A percentile compares a stretch with the other conserved stretches of the same genome.
These are phyloP conservation scores for Dione juno DNA, from an alignment of 2,888 invertebrate genomes.

Conservation along the genomic window DNA sequence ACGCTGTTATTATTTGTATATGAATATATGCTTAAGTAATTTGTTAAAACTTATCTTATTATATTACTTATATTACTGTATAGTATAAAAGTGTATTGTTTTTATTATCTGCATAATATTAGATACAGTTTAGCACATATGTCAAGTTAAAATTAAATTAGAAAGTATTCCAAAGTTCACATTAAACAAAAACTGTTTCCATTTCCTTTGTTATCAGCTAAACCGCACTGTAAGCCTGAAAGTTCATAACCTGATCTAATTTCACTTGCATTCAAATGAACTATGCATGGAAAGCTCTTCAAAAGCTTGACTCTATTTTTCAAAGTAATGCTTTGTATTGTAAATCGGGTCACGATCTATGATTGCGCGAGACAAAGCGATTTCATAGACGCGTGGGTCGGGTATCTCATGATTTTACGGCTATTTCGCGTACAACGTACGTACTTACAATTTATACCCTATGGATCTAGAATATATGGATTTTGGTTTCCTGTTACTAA, in stretches of 20 bases:
- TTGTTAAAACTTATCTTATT: too few species aligned
- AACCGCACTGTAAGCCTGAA: constrained; percentile 17
- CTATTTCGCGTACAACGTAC: constrained; percentile 7
- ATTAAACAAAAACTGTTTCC: constrained; percentile 10
- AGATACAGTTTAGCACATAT: too few species aligned
- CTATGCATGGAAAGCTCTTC: constrained; percentile 34
- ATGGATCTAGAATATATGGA: not conserved
- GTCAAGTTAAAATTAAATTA: not conserved
- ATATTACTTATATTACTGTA: too few species aligned
- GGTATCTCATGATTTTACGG: constrained; percentile 36
- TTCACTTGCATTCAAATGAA: constrained; percentile 37
- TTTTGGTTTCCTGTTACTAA: not conserved
- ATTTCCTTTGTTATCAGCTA: constrained; percentile 17
- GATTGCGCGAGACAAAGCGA: constrained; percentile 40
- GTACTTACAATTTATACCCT: not conserved
- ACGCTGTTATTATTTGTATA: too few species aligned
- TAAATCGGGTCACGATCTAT: constrained; percentile 44
- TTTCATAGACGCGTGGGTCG: constrained; percentile 40
- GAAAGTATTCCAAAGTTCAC: not conserved
- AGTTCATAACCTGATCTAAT: constrained; percentile 38
- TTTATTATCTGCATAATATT: too few species aligned
- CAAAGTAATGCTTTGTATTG: constrained; percentile 40
- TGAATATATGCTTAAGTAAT: too few species aligned
- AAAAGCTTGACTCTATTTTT: constrained; percentile 37
- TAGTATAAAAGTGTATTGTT: too few species aligned